phyloP scores from a whole-genome alignment of 2,797 vertebrate genomes.

The Sandelia bainsii region DNA sequence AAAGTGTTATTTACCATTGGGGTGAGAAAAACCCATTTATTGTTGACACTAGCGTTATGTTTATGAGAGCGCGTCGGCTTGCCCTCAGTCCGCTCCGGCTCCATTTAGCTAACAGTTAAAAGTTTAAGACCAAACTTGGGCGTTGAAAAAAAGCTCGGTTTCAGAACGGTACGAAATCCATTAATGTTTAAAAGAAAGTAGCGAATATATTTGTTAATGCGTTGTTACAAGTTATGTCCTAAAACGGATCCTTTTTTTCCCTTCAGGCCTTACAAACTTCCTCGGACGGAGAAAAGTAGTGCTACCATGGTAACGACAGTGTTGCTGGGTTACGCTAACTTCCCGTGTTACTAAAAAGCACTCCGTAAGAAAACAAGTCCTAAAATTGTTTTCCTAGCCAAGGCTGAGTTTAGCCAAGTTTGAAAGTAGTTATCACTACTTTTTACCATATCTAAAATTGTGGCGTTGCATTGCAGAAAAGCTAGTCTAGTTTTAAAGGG shows the following conservation, averaged over 20 bases:
- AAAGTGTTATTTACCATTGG: slow-evolving; percentile 73
- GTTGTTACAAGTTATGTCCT: background rate
- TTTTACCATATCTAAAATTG: too few relatives aligned
- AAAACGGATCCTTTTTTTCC: background rate
- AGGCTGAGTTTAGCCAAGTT: background rate
- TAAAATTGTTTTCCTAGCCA: background rate
- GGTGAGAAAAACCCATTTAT: slow-evolving; percentile 55
- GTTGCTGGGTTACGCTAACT: slow-evolving; percentile 55
- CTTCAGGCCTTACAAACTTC: slow-evolving; percentile 27
- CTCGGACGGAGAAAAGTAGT: slow-evolving; percentile 39
- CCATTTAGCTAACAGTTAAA: slow-evolving; percentile 38
- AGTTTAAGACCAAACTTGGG: background rate
- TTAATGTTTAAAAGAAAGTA: background rate
- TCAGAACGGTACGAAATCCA: background rate
- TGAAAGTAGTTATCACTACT: too few relatives aligned
- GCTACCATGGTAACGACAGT: slow-evolving; percentile 56
- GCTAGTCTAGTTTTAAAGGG: too few relatives aligned
- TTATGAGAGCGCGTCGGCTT: slow-evolving; percentile 57
- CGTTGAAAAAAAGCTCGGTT: background rate
- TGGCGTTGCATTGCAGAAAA: background rate
- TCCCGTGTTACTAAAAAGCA: slow-evolving; percentile 62
- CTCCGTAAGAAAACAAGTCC: slow-evolving; percentile 41
- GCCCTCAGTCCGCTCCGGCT: slow-evolving; percentile 25
- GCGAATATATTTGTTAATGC: background rate
- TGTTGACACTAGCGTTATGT: slow-evolving; percentile 24